Conservation (phyloP, 2,797 vertebrate species). For the Myioborus miniatus region DNA sequence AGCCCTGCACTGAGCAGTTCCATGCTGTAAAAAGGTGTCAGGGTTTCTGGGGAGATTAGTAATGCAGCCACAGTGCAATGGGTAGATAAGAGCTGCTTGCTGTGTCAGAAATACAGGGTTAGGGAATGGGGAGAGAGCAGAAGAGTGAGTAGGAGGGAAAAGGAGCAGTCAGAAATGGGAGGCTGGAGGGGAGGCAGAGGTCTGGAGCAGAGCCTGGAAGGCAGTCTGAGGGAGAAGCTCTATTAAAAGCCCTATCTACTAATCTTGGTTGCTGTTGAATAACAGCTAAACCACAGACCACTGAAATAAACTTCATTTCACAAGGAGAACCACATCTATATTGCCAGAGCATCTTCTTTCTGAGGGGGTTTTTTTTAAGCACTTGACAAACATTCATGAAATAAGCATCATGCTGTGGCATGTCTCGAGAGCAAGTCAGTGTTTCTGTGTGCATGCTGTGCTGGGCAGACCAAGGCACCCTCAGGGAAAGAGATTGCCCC, state of each 20-base stretch:
- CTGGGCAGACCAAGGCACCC: conserved; percentile 46
- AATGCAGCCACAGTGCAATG: neutral
- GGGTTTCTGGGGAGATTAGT: neutral
- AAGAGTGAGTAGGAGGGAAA: neutral
- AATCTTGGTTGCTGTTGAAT: conserved; percentile 60
- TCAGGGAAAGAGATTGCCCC: conserved; percentile 49
- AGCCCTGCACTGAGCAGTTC: neutral
- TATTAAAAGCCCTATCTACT: conserved; percentile 54
- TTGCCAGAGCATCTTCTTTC: conserved; percentile 40
- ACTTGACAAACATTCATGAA: conserved; percentile 43
- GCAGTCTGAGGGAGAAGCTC: conserved; percentile 42
- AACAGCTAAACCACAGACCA: conserved; percentile 63
- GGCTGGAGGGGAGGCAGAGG: neutral
- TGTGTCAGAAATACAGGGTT: neutral
- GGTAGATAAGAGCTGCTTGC: neutral
- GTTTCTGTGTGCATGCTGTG: neutral
- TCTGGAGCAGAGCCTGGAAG: conserved; percentile 54
- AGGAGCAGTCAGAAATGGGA: conserved; percentile 11
- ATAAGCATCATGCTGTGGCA: conserved; percentile 47
- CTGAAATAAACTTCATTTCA: conserved; percentile 59
- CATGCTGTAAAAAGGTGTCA: neutral
- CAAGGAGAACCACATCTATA: conserved; percentile 43
- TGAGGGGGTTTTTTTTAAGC: neutral
- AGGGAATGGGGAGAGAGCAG: neutral
- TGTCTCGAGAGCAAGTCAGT: conserved; percentile 33